Conservation (phyloP, 1,140 invertebrate genomes). For the Bombus terrestris region DNA sequence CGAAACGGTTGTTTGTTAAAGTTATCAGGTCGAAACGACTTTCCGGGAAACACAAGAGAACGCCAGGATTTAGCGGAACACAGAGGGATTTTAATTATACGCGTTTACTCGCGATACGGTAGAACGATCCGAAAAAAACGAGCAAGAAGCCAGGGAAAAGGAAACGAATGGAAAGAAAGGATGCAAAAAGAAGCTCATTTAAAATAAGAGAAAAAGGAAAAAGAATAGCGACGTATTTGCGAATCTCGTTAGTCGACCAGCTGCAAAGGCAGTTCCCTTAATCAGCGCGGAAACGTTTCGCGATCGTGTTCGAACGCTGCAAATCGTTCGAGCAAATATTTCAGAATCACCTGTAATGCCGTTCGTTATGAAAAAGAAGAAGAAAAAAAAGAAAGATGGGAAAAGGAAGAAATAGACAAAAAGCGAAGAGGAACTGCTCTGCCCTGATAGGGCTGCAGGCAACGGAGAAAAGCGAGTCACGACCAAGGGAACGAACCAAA, state of each 20-base stretch:
- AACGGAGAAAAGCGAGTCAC: slow-evolving; percentile 1
- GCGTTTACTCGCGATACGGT: neutral
- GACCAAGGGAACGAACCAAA: neutral
- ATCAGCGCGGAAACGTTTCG: slow-evolving; percentile 33
- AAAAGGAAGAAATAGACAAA: neutral
- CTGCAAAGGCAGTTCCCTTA: slow-evolving; percentile 19
- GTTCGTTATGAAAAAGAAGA: slow-evolving; percentile 19
- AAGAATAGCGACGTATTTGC: neutral
- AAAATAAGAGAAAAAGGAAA: neutral
- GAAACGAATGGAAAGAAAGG: neutral
- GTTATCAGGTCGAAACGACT: neutral
- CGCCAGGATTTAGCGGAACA: neutral
- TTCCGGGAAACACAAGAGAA: neutral
- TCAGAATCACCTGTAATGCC: slow-evolving; percentile 30
- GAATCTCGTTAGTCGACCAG: slow-evolving; percentile 22
- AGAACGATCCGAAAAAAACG: neutral
- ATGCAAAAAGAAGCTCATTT: neutral
- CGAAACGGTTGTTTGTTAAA: neutral
- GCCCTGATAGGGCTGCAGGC: neutral
- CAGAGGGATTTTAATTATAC: slow-evolving; percentile 21
- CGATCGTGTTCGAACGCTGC: slow-evolving; percentile 40
- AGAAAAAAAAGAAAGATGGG: neutral
- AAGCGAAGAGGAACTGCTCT: neutral
- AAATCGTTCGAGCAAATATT: slow-evolving; percentile 33
- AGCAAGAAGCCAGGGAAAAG: neutral